Percentiles rank a stretch among this genome's conserved stretches.
Conservation (phyloP, 2,113 vertebrate genomes). For the Tragelaphus buxtoni region DNA sequence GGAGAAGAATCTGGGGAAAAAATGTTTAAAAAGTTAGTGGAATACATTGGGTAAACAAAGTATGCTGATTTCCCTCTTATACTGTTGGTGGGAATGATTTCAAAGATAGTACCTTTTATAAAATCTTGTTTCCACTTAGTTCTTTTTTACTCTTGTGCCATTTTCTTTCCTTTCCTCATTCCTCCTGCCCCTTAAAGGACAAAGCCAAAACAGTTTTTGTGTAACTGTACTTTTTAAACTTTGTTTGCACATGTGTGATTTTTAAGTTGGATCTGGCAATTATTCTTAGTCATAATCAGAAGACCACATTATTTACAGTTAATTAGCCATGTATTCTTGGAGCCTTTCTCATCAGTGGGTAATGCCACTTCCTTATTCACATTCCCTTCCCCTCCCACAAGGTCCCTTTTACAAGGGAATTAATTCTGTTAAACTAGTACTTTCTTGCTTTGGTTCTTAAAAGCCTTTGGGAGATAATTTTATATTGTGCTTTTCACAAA, state of each 20-base stretch:
- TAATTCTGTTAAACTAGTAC: neutral
- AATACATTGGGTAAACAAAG: constrained; percentile 33
- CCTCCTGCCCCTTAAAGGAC: neutral
- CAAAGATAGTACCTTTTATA: constrained; percentile 7
- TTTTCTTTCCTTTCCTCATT: neutral
- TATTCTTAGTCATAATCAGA: neutral
- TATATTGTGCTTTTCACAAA: neutral
- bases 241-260: neutral
- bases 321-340: neutral
- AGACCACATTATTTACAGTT: neutral
- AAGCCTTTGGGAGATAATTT: neutral
- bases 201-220: constrained; percentile 10
- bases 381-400: neutral
- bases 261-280: neutral
- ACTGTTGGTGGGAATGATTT: neutral
- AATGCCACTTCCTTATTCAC: neutral
- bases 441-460: neutral
- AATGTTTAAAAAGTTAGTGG: neutral
- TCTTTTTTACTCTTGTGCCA: neutral
- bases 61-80: neutral
- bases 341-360: neutral
- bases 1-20: neutral
- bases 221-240: neutral
- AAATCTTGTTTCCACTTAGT: neutral
- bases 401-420: neutral